phyloP scores from a whole-genome alignment of 2,888 invertebrate species.

The Cephus runcator region DNA sequence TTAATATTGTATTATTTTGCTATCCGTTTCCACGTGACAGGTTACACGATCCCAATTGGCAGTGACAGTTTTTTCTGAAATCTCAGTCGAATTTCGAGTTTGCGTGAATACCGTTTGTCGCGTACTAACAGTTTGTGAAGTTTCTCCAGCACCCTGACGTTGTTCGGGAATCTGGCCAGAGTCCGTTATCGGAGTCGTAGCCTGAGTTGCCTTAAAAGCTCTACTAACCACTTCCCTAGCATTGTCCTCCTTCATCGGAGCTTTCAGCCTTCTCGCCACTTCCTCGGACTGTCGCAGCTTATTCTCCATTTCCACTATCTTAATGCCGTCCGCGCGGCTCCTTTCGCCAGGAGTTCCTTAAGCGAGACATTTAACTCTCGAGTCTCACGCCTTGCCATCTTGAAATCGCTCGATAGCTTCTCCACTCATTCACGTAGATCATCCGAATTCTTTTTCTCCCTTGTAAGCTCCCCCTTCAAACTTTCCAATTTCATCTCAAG shows the following conservation, averaged over 20 bases:
- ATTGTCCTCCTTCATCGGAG: background rate
- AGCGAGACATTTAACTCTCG: background rate
- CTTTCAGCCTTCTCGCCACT: background rate
- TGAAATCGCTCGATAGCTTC: background rate
- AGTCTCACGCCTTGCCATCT: background rate
- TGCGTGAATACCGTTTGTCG: background rate
- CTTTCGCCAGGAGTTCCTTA: background rate
- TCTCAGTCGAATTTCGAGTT: background rate
- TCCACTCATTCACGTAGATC: background rate
- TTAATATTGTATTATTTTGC: background rate
- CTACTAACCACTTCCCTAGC: background rate
- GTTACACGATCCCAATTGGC: background rate
- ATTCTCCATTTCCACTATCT: conserved; percentile 2
- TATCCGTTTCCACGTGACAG: background rate
- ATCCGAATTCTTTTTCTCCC: background rate
- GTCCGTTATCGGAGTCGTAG: background rate
- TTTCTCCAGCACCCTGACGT: background rate
- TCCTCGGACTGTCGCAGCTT: background rate
- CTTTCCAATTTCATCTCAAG: background rate
- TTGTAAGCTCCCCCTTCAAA: background rate
- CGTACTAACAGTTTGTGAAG: background rate
- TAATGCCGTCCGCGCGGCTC: background rate
- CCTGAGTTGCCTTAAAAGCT: background rate
- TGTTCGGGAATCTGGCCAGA: background rate
- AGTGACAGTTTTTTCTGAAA: background rate